phyloP scores from a whole-genome alignment of 1,140 invertebrate species.

The Lethocerus indicus region DNA sequence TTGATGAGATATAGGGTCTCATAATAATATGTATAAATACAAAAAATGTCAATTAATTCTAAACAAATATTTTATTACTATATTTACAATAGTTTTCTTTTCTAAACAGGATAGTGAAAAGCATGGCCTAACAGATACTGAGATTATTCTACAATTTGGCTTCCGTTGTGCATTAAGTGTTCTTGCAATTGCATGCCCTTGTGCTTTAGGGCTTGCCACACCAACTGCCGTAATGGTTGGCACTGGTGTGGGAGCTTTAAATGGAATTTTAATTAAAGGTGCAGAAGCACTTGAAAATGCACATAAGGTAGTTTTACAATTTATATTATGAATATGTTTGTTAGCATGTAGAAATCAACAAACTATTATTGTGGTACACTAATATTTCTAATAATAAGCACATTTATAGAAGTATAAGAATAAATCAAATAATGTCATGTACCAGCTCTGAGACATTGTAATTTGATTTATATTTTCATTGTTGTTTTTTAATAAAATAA shows the following conservation, averaged over 20 bases:
- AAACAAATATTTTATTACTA: too few relatives aligned
- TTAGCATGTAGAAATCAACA: too few relatives aligned
- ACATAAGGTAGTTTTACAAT: slow-evolving; percentile 58
- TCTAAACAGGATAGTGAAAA: slow-evolving; percentile 21
- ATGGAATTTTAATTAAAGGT: slow-evolving; percentile 95
- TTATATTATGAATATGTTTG: background rate
- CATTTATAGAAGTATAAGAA: too few relatives aligned
- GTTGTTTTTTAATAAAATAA: too few relatives aligned
- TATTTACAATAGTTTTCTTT: too few relatives aligned
- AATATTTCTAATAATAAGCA: too few relatives aligned
- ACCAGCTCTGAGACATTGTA: too few relatives aligned
- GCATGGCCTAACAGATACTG: slow-evolving; percentile 28
- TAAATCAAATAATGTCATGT: too few relatives aligned
- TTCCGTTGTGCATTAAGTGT: slow-evolving; percentile 94
- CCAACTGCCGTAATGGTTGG: slow-evolving; percentile 99
- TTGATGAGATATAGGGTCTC: too few relatives aligned
- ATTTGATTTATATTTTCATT: too few relatives aligned
- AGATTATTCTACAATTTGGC: slow-evolving; percentile 57
- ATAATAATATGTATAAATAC: slow-evolving; percentile 1
- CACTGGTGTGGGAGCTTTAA: slow-evolving; percentile 82
- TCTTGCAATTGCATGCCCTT: slow-evolving; percentile 95
- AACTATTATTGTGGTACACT: too few relatives aligned
- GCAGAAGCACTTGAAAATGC: slow-evolving; percentile 92
- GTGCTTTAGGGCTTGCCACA: slow-evolving; percentile 90
- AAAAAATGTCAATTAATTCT: slow-evolving; percentile 1